These are phyloP conservation scores for human DNA, from an alignment of 2,113 vertebrate species.

Conservation along the genomic window GRCh38 chr12:49903501-49904000, in stretches of 20 bases:
- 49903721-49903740: not conserved
- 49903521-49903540: not conserved
- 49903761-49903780: slow-evolving; percentile 88
- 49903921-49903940: slow-evolving; percentile 80
- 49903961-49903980: slow-evolving; percentile 18
- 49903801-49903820: slow-evolving; percentile 68
- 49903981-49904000: not conserved
- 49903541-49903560: not conserved
- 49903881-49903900: slow-evolving; percentile 83
- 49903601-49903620: not conserved
- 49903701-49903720: slow-evolving; percentile 33
- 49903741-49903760: slow-evolving; percentile 54
- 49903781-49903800: slow-evolving; percentile 92
- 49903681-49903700: slow-evolving; percentile 34
- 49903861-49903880: slow-evolving; percentile 75
- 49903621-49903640: not conserved
- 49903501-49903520: not conserved
- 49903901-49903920: slow-evolving; percentile 62
- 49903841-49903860: slow-evolving; percentile 70
- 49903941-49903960: slow-evolving; percentile 23
- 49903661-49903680: not conserved
- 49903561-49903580: not conserved
- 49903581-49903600: not conserved
- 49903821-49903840: slow-evolving; percentile 57
- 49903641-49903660: slow-evolving; percentile 46